Conservation (phyloP, 2,888 invertebrate genomes). For the Drosophila rubida region DNA sequence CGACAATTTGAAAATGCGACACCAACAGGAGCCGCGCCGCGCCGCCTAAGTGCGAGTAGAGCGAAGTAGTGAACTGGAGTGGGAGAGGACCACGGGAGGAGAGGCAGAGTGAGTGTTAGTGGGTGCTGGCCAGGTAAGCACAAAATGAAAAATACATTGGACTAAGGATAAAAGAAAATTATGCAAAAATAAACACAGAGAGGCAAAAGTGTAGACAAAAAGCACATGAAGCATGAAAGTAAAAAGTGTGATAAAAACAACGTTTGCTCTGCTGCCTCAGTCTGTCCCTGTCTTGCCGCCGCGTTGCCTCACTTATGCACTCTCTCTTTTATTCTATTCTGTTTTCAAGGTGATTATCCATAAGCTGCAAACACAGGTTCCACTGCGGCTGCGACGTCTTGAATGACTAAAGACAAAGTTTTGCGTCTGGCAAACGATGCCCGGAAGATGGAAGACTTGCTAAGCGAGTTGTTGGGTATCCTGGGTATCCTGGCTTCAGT, state of each 20-base stretch:
- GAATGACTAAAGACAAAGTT: conserved; percentile 74
- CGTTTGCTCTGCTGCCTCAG: conserved; percentile 16
- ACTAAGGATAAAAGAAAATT: conserved; percentile 69
- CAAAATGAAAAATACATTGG: conserved; percentile 75
- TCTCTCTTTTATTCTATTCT: conserved; percentile 29
- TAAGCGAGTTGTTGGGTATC: conserved; percentile 10
- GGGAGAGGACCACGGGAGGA: conserved; percentile 1
- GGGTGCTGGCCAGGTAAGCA: conserved; percentile 52
- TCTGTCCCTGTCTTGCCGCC: not conserved
- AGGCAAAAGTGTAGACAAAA: conserved; percentile 46
- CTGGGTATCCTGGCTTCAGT: conserved; percentile 4
- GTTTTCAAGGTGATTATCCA: conserved; percentile 74
- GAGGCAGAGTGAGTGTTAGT: conserved; percentile 1
- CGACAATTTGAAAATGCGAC: conserved; percentile 56
- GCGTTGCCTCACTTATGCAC: not conserved
- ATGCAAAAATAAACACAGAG: conserved; percentile 70
- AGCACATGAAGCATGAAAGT: conserved; percentile 27
- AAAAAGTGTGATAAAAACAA: conserved; percentile 70
- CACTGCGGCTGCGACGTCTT: conserved; percentile 17
- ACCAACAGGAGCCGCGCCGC: conserved; percentile 15
- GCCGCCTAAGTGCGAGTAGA: conserved; percentile 6
- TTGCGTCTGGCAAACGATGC: conserved; percentile 49
- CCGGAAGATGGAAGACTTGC: conserved; percentile 56
- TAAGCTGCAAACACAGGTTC: conserved; percentile 59
- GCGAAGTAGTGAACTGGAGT: conserved; percentile 2